Base-by-base conservation (phyloP, 2,888 invertebrate species). In the Galeruca laticollis region DNA sequence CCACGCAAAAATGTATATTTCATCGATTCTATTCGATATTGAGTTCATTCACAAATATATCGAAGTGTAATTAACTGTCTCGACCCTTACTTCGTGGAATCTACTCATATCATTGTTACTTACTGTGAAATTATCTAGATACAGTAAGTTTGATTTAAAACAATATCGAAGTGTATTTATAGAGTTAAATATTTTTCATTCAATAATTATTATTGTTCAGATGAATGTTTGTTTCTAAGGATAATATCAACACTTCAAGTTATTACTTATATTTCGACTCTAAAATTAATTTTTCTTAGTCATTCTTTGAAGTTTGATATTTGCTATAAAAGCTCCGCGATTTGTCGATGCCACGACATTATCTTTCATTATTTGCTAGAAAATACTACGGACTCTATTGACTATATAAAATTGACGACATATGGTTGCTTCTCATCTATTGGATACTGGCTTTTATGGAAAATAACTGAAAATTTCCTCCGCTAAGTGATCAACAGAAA, bases 311-410 rank as follows among this genome's bases (percentile, higher is more conserved):
- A 37, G 37, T 13, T 18, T 18, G 15, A 8, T 15, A 9, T 47
- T 47, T 47, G 9, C 18, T 15, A 15, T 47, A 9, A 47, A 47
- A 15, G 18, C 47, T 9, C 15, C 15, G 6, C 18, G 47, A 47
- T 47, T 47, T 47, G 47, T 47, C 47, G 18, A 47, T 2, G 15
- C 18, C 47, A 18, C 18, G 15, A 47, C 47, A 47, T 47, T 47
- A 47, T 47, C 47, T 47, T 47, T 47, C 15, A 47, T 47, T 47
- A 47, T 18, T n/a, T 15, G 9, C 47, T 15, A 26, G 52, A 26
- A 52, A 52, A 26, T 52, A 13, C 21, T 52, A n/a, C n/a, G 8
- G 13, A 52, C 11, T 52, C 21, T 52, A 52, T 52, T 52, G 52
- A n/a, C 26, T 26, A 26, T 11, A 26, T 13, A n/a, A 52, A 52